These are phyloP conservation scores for Corvus hawaiiensis DNA, from an alignment of 2,113 vertebrate genomes.

Conservation along the genomic window DNA sequence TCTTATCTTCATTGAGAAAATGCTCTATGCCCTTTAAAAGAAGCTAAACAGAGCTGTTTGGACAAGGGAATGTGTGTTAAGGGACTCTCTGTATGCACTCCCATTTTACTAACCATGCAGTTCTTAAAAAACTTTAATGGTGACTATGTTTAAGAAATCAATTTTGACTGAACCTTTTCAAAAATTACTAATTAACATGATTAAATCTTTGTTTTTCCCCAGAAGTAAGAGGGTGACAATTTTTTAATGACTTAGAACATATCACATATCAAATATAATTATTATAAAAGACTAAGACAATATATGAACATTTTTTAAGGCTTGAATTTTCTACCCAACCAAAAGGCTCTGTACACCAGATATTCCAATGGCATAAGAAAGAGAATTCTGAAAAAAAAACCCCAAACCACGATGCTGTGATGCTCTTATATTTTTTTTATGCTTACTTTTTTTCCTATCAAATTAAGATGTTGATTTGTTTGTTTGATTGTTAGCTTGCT, in stretches of 20 bases:
- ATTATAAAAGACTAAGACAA: not conserved
- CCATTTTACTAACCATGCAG: not conserved
- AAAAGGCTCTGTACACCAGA: not conserved
- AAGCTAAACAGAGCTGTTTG: not conserved
- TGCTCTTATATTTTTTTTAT: not conserved
- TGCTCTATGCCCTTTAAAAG: not conserved
- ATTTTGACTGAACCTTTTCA: not conserved
- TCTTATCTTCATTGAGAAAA: not conserved
- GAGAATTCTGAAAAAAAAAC: not conserved
- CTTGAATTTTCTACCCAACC: not conserved
- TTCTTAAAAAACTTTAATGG: not conserved
- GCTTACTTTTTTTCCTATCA: not conserved
- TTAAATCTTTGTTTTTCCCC: not conserved
- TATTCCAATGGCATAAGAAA: not conserved
- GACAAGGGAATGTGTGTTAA: not conserved
- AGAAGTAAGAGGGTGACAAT: not conserved
- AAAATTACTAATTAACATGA: not conserved
- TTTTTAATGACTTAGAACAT: not conserved
- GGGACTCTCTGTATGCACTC: not conserved
- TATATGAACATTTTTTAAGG: not conserved
- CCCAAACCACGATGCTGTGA: not conserved
- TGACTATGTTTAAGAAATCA: not conserved
- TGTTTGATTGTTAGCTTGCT: not conserved
- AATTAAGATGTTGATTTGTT: not conserved
- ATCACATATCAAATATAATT: rapidly evolving